Base-by-base conservation (phyloP, 2,797 vertebrate species). In the Eupleurogrammus muticus region DNA sequence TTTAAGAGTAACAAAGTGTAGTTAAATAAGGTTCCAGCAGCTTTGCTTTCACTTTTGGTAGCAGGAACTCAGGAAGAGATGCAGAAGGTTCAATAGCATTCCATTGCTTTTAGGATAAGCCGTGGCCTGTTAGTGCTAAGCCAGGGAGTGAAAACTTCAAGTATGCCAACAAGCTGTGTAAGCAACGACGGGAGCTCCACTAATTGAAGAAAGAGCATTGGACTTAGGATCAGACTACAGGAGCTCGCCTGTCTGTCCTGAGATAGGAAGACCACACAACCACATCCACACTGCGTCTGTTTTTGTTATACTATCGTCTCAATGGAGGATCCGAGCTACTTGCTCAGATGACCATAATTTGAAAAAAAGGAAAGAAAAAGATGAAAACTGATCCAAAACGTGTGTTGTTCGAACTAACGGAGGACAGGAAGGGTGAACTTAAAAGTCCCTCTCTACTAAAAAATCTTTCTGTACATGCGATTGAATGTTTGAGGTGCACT, bases 71-170 rank as follows among this genome's bases (percentile, higher is more conserved):
- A 63, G 23, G 36, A 40, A 65, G 53, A 38, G 66, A 79, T 19
- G 28, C 75, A 48, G 52, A 66, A 70, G 79, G 79, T 91, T 90
- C 76, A 86, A 73, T 78, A 81, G 84, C 90, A 92, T 92, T 92
- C 87, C 85, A 38, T 13, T 48, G 60, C 77, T 88, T 90, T 90
- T 70, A 71, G 75, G 75, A 83, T 90, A 90, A 92, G 84, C 88
- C 62, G 0, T 64, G 9, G 81, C 56, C 87, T 81, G 81, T 89
- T 89, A 80, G 85, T 60, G 74, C 34, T 81, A 68, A 90, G 81
- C 62, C 86, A 77, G 78, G 65, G 73, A 84, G 73, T 79, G 44
- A 80, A 86, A 87, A 81, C 72, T 75, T 79, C 66, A 80, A 66
- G 21, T 74, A 44, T 49, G 47, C 63, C 70, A 57, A 44, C 74